Evolutionary conservation across 1,140 invertebrate species (phyloP).

Genomic region (Ceratina calcarata): DNA sequence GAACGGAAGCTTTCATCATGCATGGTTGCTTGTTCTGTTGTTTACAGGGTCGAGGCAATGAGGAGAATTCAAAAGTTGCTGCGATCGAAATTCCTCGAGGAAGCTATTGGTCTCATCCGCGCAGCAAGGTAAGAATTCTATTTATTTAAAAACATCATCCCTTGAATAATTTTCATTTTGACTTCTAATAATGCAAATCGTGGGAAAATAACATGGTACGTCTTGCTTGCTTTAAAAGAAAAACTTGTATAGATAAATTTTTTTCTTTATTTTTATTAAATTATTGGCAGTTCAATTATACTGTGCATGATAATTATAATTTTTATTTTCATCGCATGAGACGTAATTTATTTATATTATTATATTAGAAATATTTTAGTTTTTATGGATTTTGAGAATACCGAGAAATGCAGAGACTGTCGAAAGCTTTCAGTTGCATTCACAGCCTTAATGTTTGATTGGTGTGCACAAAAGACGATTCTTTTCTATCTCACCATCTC

Average conservation of each 20-base stretch:
- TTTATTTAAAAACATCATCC: slow-evolving; percentile 6
- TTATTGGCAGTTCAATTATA: background rate
- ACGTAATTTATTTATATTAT: background rate
- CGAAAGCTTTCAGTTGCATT: background rate
- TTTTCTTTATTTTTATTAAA: too few relatives aligned
- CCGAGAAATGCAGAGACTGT: background rate
- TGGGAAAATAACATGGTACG: too few relatives aligned
- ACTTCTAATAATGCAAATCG: too few relatives aligned
- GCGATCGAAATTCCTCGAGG: slow-evolving; percentile 85
- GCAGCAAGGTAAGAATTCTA: slow-evolving; percentile 87
- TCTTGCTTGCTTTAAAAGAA: too few relatives aligned
- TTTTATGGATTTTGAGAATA: background rate
- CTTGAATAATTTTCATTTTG: too few relatives aligned
- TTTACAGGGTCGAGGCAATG: slow-evolving; percentile 90
- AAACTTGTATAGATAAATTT: too few relatives aligned
- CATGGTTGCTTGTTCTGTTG: slow-evolving; percentile 36
- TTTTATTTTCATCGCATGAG: background rate
- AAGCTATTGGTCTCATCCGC: slow-evolving; percentile 90
- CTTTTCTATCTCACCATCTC: too few relatives aligned
- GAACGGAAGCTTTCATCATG: background rate
- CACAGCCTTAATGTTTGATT: background rate
- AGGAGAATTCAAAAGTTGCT: slow-evolving; percentile 90
- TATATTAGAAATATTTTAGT: background rate
- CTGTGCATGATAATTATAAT: background rate
- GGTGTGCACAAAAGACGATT: background rate